Base-by-base conservation (phyloP, 2,113 vertebrate genomes). In the Gymnarchus niloticus region DNA sequence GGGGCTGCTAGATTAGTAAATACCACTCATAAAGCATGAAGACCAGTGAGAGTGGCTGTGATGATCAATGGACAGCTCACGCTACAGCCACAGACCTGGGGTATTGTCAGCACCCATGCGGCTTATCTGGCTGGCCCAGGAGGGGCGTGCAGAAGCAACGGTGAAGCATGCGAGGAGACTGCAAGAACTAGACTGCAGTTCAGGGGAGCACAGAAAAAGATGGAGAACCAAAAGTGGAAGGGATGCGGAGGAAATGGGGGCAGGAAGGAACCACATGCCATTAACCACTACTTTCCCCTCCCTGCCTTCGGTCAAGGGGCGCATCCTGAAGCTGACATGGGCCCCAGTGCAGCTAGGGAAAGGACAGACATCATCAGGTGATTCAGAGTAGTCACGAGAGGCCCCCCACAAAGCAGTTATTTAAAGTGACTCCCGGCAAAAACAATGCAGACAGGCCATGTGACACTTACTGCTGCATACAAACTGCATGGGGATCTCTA, bases 181-280 rank as follows among this genome's bases (percentile, higher is more conserved):
- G 41, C 21, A 2, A 51, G 44, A 80, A 25, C 3, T 7, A 41
- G 33, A 73, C 33, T 19, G 65, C 3, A 12, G 21, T 8, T 78
- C 9, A 21, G 0, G 9, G 44, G 10, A 80, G 76, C 76, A 49
- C 8, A 80, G 46, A 49, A 33, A 73, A 14, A 73, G 41, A 73
- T 2, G 28, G 33, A 1, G 14, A 73, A 28, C 49, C 81, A 33
- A 37, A 2, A 56, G 51, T 14, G 21, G 37, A 80, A 28, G 17
- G 14, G 12, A 59, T 0, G n/a, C 48, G 41, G 17, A 21, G 37
- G 49, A 85, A 10, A 21, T 56, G 37, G 23, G 54, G 19, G 14
- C 48, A 33, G 8, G 51, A 21, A 54, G 54, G 73, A 41, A 65
- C 85, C 56, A 54, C 85, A 57, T 85, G 85, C 85, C 76, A 81